Base-by-base conservation (phyloP, 2,113 vertebrate species). In the Pygoscelis adeliae region DNA sequence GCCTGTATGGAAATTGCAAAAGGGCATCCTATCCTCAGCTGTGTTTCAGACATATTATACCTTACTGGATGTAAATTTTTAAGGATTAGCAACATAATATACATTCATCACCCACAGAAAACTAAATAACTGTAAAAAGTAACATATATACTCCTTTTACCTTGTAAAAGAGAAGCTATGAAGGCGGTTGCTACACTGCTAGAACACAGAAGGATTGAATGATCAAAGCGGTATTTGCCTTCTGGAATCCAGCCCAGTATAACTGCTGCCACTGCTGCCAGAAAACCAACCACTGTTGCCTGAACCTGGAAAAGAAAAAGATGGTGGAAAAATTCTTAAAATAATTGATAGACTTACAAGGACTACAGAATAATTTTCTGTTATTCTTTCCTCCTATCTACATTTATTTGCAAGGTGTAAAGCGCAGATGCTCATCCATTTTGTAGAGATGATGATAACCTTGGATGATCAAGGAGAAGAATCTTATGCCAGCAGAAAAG, bases 111-210 rank as follows among this genome's bases (percentile, higher is more conserved):
- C 29, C 49, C 46, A 79, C 34, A 79, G 61, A 93, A 87, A 96
- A 74, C 40, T 1, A 52, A 61, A n/a, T 20, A 42, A 50, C 22
- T 87, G 25, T 8, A 69, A 55, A 32, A 65, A 65, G 56, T 36
- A 50, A 44, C 20, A 38, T 26, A 32, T 11, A 36, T 6, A 20
- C 5, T 23, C 50, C 81, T 94, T 82, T 93, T 97, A 99, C 99
- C 99, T 97, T 99, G 99, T 76, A 99, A 97, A 96, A 99, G 97
- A 36, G 99, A 99, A 11, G 99, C 99, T 61, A 99, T 99, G 97
- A 99, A 99, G 87, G 99, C 99, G 2, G 99, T 99, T 52, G 99
- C 99, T 83, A 99, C 99, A 0, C 99, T 99, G 98, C 99, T 99
- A 26, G 99, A 99, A 97, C 99, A 99, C 50, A 99, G 90, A 71